A percentile compares a stretch with the other conserved stretches of the same genome.
Evolutionary conservation across 2,797 vertebrate genomes (phyloP).

Genomic region (Tolypeutes matacus): DNA sequence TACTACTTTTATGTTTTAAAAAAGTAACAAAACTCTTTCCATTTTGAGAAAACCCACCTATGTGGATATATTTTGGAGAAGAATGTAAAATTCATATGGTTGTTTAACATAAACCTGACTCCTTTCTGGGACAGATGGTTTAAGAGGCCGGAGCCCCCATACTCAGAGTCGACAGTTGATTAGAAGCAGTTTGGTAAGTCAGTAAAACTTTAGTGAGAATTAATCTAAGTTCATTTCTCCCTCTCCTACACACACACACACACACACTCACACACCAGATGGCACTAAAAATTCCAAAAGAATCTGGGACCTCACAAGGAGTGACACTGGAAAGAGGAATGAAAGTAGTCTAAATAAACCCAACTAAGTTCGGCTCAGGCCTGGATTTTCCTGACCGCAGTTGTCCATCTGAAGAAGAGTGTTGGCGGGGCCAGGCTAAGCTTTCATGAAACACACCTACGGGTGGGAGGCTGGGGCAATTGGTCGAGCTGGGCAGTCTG

Average conservation of each 20-base stretch:
- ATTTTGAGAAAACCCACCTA: constrained; percentile 40
- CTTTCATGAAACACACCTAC: not conserved
- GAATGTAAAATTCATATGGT: constrained; percentile 6
- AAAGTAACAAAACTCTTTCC: constrained; percentile 19
- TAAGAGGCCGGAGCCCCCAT: not conserved
- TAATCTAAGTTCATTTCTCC: not conserved
- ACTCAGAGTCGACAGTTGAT: not conserved
- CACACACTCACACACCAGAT: not conserved
- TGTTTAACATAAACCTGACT: not conserved
- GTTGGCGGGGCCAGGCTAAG: not conserved
- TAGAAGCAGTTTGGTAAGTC: constrained; percentile 24
- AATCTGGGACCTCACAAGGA: not conserved
- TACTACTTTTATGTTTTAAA: not conserved
- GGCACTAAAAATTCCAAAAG: not conserved
- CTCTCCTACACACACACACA: no score
- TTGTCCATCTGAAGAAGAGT: not conserved
- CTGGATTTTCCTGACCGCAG: not conserved
- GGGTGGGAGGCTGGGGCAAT: not conserved
- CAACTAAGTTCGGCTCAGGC: not conserved
- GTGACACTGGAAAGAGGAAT: not conserved
- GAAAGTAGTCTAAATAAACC: not conserved
- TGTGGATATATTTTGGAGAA: constrained; percentile 42
- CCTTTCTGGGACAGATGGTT: not conserved
- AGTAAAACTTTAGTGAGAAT: constrained; percentile 45
- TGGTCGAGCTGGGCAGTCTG: not conserved